Evolutionary conservation across 2,888 invertebrate genomes (phyloP), one percentile per base, ranked within the genome.

Genomic region (Netelia inedita): DNA sequence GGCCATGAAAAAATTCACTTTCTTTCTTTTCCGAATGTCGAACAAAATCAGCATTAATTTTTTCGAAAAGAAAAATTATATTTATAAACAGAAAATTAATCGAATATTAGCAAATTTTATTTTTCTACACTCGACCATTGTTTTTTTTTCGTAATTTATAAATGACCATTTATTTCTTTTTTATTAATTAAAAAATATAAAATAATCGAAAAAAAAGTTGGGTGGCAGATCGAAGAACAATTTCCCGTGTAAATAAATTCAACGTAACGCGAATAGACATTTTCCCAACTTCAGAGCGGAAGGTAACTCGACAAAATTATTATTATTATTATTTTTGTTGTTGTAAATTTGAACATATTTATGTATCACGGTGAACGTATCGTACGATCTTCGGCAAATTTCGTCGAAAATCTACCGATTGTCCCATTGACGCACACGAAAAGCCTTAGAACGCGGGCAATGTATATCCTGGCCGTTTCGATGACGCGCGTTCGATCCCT

Each of bases 371-470:
- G 28, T 3, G 28, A 28, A 28, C 28, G 28, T 75, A 43, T 82
- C 63, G 71, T 75, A 65, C 46, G 23, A 65, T 75, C 63, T 71
- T 55, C 43, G 61, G 63, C 55, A 41, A 69, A 75, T 75, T 75
- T 69, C 61, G 61, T 61, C 59, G 55, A 43, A 75, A 43, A 75
- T 3, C 57, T 3, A 59, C 43, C n/a, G 71, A 71, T 75, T 65
- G 75, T 16, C 75, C 75, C 81, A 75, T 82, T 82, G 75, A 82
- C 81, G 81, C 81, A 82, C 71, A 69, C 61, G 75, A 59, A 28
- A 46, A 14, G 46, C 11, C 14, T 19, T 71, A 57, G 65, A 69
- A 46, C 23, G 59, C 43, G 43, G 41, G 28, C 3, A 28, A 28
- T 28, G 28, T 28, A 82, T 69, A 71, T 82, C 75, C 41, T 75